These are phyloP conservation scores for Cryptotis parvus DNA, from an alignment of 2,113 vertebrate genomes.

Conservation along the genomic window DNA sequence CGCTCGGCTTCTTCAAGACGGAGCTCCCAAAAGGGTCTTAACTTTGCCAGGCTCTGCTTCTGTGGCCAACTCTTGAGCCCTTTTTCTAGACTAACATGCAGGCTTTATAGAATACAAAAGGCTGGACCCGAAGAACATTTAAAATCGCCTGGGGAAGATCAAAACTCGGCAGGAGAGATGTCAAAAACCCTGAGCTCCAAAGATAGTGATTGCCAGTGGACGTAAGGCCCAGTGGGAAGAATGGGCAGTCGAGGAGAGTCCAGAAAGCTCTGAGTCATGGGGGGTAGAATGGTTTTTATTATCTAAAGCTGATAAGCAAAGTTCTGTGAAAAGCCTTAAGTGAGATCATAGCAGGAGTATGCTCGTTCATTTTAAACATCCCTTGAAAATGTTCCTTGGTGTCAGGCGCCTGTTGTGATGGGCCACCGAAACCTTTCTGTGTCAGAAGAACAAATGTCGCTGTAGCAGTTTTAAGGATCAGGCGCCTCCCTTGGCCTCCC, in stretches of 20 bases:
- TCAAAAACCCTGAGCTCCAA: not conserved
- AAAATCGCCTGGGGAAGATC: not conserved
- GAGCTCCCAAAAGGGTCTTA: not conserved
- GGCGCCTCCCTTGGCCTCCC: not conserved
- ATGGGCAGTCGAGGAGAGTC: not conserved
- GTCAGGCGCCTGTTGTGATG: not conserved
- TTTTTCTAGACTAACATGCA: not conserved
- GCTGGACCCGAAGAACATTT: not conserved
- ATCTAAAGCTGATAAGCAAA: slow-evolving; percentile 38
- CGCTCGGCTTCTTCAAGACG: not conserved
- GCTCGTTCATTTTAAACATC: not conserved
- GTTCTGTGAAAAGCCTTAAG: slow-evolving; percentile 35
- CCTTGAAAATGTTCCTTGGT: not conserved
- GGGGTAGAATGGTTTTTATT: slow-evolving; percentile 10
- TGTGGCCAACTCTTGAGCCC: not conserved
- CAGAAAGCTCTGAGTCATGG: not conserved
- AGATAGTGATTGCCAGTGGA: not conserved
- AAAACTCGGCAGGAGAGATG: not conserved
- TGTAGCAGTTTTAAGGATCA: not conserved
- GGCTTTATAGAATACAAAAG: not conserved
- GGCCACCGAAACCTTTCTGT: not conserved
- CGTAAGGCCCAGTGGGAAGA: not conserved
- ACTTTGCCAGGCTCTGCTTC: not conserved
- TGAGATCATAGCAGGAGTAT: slow-evolving; percentile 9
- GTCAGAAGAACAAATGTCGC: slow-evolving; percentile 10